Base-by-base conservation (phyloP, 2,797 vertebrate species). In the Anguilla marmorata region DNA sequence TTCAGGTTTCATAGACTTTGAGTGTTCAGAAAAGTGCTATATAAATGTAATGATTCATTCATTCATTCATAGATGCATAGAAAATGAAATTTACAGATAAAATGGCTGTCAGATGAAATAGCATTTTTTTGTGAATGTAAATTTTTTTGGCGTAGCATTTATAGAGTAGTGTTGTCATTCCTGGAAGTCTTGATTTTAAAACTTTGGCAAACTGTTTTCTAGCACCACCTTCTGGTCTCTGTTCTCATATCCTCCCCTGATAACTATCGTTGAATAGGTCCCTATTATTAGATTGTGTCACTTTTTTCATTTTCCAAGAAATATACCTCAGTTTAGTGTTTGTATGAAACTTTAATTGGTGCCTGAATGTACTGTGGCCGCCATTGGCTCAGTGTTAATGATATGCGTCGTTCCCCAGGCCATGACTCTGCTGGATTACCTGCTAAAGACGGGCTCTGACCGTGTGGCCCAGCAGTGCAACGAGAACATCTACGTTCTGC, bases 371-470 rank as follows among this genome's bases (percentile, higher is more conserved):
- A 1, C 37, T 50, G 79, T 82, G 41, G 79, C 24, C 4, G 6
- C 21, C 41, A 19, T 16, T 52, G 7, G 21, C 14, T 3, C 63
- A 50, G 48, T 3, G 21, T 63, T 48, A 52, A 1, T 37, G 16
- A 60, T 88, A 19, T 72, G 8, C 69, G 33, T 30, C 87, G 12
- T 37, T 41, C 83, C 27, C 4, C 87, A 97, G 96, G 97, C 98
- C 0, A 93, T 99, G 88, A 98, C 98, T 0, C 95, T 99, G 80
- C 92, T 99, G 94, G 98, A 99, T 93, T 99, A 98, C 94, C 95
- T 99, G 90, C 94, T 99, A 56, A 99, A 99, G 95, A 99, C 98
- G 0, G 98, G 98, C 0, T 98, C 98, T 0, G 98, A 99, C 90
- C 96, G 98, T 0, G 97, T 99, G 92, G 97, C 98, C 0, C 97